Evolutionary conservation across 2,113 vertebrate species (phyloP).

Genomic region (Notothenia coriiceps): DNA sequence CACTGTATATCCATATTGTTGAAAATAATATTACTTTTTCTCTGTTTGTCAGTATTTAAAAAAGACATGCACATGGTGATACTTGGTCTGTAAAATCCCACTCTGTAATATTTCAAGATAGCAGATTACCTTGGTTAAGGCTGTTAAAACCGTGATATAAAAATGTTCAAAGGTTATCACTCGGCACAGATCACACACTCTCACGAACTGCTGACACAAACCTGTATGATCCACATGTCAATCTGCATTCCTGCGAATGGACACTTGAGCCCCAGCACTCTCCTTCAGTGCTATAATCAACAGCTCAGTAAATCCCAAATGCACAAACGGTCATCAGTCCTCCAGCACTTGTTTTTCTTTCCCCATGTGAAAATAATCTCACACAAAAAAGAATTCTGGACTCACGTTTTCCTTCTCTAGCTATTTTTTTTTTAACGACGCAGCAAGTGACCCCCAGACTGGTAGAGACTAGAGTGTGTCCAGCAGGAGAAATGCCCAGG

Average conservation of each 20-base stretch:
- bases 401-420: not conserved
- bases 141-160: not conserved
- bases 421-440: not conserved
- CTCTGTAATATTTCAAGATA: not conserved
- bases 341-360: conserved; percentile 13
- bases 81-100: not conserved
- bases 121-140: not conserved
- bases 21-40: not conserved
- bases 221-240: conserved; percentile 47
- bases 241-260: conserved; percentile 36
- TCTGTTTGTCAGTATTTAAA: not conserved
- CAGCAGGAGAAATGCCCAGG: conserved; percentile 32
- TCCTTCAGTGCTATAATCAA: conserved; percentile 4
- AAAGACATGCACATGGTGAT: not conserved
- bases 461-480: conserved; percentile 28
- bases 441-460: conserved; percentile 4
- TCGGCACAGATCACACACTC: not conserved
- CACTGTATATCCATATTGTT: not conserved
- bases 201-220: conserved; percentile 27
- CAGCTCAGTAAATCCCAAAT: conserved; percentile 14
- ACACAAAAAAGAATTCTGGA: not conserved
- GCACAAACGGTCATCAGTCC: conserved; percentile 29
- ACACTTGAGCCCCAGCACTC: not conserved
- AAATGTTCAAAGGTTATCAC: not conserved
- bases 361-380: conserved; percentile 37